phyloP scores from a whole-genome alignment of 2,797 vertebrate species.

The Choloepus didactylus region DNA sequence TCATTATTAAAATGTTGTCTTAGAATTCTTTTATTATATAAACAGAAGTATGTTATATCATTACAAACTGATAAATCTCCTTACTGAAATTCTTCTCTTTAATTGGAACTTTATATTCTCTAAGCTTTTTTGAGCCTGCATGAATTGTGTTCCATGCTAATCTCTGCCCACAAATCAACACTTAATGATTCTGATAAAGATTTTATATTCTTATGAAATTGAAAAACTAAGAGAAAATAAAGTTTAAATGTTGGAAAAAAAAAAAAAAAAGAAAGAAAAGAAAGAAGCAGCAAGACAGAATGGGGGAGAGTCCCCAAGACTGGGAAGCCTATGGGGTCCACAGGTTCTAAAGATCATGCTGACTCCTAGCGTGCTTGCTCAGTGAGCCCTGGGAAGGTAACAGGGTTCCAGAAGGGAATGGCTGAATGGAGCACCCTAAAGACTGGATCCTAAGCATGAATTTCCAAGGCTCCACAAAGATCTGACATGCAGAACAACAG shows the following conservation, averaged over 20 bases:
- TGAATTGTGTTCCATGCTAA: conserved; percentile 48
- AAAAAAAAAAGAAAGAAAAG: neutral
- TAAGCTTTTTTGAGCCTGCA: conserved; percentile 55
- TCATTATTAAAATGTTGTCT: conserved; percentile 53
- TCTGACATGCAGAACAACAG: neutral
- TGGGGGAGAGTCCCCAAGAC: neutral
- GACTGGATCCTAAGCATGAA: neutral
- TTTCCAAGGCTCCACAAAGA: neutral
- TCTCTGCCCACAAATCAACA: conserved; percentile 31
- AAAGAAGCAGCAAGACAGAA: conserved; percentile 1
- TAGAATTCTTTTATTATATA: conserved; percentile 47
- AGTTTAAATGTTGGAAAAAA: neutral
- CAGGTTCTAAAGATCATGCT: neutral
- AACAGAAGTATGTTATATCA: conserved; percentile 52
- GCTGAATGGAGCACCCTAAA: neutral
- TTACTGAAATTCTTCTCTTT: conserved; percentile 32
- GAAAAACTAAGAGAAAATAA: conserved; percentile 55
- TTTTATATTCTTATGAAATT: conserved; percentile 63
- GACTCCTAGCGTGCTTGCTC: neutral
- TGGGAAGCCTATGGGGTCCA: neutral
- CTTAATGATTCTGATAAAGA: conserved; percentile 39
- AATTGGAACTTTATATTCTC: conserved; percentile 50
- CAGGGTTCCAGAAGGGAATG: neutral
- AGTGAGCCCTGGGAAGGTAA: neutral
- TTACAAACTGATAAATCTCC: conserved; percentile 41